Evolutionary conservation across 1,140 invertebrate genomes (phyloP), one percentile per base, ranked within the genome.

Genomic region (Carcinoscorpius rotundicauda): DNA sequence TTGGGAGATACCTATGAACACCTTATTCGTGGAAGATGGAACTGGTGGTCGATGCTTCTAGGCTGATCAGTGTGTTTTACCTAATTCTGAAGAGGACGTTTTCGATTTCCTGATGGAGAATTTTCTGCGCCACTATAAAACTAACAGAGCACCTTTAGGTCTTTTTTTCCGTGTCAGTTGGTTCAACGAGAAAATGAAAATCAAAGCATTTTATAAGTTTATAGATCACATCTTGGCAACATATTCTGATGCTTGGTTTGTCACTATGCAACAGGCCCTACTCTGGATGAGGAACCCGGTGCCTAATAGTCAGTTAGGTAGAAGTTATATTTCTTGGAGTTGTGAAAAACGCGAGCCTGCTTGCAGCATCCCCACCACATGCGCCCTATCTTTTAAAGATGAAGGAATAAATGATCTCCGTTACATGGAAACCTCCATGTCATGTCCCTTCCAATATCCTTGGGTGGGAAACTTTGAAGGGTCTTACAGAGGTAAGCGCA

Each of bases 141-240:
- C 71, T 56, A 69, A 68, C 70, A 81, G 91, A 67, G 91, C 93
- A 29, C 93, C 93, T n/a, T 80, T 96, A n/a, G 91, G 91, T 75
- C 85, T 96, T 51, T 87, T 94, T 76, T 93, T 96, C 86, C 91
- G 93, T 73, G 91, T 92, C 49, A 92, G 90, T 29, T 97, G 92
- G 92, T 93, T 94, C 81, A 89, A 91, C 73, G 89, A 91, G 60
- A 88, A 91, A 70, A 87, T 86, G 68, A 77, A 93, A 1, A 88
- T 92, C 75, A 78, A 83, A 65, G 91, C 90, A 51, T 79, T 94
- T 4, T 85, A 87, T 64, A 91, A 92, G 75, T 94, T 94, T 75
- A 76, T 95, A 49, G 86, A 90, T 66, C 91, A 88, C 86, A 84
- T 85, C 3, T 78, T 84, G 51, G 82, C 82, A 61, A 76, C 87